Conservation (phyloP, 2,113 vertebrate genomes). For the Papio anubis region DNA sequence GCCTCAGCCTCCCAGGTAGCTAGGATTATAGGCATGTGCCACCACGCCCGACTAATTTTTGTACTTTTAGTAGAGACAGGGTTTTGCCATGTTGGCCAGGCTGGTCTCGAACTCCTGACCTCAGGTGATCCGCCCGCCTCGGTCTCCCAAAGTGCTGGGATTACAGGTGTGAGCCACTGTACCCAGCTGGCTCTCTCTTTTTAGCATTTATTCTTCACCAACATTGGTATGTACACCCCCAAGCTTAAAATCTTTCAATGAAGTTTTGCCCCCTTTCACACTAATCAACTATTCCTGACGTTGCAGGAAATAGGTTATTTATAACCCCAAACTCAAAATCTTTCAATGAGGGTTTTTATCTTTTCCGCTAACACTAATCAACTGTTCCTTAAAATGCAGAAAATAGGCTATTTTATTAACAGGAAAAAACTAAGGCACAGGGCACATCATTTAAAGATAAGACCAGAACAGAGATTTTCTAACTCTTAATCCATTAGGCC, state of each 20-base stretch:
- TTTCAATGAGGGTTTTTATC: neutral
- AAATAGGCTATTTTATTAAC: neutral
- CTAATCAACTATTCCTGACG: neutral
- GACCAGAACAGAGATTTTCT: neutral
- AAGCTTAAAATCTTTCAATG: neutral
- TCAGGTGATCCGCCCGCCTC: no score
- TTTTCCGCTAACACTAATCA: neutral
- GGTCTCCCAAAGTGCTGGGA: no score
- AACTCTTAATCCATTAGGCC: neutral
- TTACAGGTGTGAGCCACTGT: no score
- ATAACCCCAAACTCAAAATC: neutral
- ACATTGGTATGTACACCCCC: neutral
- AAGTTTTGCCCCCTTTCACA: neutral
- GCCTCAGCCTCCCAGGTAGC: no score
- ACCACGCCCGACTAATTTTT: no score
- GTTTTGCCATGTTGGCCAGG: no score
- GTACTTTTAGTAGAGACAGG: no score
- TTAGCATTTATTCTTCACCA: slow-evolving; percentile 6
- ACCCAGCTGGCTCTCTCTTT: neutral
- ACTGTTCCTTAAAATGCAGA: neutral
- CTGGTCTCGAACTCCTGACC: no score
- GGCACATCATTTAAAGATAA: neutral
- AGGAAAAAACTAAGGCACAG: neutral
- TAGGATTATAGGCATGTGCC: no score
- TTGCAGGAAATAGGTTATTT: neutral